Evolutionary conservation across 2,888 invertebrate species (phyloP).

Genomic region (Spilarctia lutea): DNA sequence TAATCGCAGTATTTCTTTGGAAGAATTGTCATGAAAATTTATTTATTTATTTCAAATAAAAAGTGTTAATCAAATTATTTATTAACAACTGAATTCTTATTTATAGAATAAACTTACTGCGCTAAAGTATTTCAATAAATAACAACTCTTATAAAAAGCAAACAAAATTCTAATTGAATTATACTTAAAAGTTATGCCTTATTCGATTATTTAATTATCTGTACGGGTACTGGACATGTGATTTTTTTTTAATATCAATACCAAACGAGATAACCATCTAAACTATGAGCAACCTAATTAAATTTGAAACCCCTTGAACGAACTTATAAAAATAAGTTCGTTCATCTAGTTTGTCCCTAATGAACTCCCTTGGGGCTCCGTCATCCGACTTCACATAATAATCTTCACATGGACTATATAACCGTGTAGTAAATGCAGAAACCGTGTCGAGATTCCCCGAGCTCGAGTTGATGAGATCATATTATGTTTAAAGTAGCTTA

Average conservation of each 20-base stretch:
- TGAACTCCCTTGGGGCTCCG: not conserved
- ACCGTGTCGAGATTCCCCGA: not conserved
- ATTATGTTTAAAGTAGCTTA: conserved; percentile 4
- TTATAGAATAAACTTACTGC: not conserved
- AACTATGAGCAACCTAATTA: not conserved
- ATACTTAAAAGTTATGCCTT: too few relatives aligned
- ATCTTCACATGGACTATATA: conserved; percentile 5
- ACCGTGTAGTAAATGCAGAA: conserved; percentile 6
- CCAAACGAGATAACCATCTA: not conserved
- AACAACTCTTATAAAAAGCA: not conserved
- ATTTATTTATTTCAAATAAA: too few relatives aligned
- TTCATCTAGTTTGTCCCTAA: not conserved
- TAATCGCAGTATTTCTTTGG: too few relatives aligned
- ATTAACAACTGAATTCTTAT: not conserved
- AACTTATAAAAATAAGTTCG: too few relatives aligned
- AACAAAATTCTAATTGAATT: not conserved
- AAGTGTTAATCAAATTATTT: too few relatives aligned
- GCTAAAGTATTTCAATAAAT: not conserved
- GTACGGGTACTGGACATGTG: too few relatives aligned
- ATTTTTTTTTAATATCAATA: too few relatives aligned
- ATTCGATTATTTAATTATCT: too few relatives aligned
- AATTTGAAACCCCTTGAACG: not conserved
- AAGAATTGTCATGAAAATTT: too few relatives aligned
- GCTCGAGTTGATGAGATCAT: conserved; percentile 1
- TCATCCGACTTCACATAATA: not conserved